phyloP scores from a whole-genome alignment of 2,888 invertebrate genomes.

The Ganaspis brasiliensis region DNA sequence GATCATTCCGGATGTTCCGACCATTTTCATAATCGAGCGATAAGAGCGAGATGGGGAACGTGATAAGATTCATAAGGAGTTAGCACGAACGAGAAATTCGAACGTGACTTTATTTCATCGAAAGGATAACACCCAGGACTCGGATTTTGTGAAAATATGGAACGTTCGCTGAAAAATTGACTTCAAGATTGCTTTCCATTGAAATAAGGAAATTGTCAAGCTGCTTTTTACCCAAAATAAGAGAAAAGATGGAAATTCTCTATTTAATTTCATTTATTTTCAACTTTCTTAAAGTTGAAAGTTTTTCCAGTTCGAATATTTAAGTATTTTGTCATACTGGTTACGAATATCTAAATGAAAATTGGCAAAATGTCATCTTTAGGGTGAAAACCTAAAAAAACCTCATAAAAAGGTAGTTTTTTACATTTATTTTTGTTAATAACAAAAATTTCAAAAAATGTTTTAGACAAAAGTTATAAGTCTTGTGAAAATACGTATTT shows the following conservation, averaged over 20 bases:
- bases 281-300: no score
- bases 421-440: no score
- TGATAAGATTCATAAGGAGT: constrained; percentile 40
- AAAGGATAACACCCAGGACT: constrained; percentile 28
- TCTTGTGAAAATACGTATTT: no score
- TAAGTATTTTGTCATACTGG: no score
- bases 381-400: no score
- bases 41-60: constrained; percentile 37
- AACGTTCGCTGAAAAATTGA: neutral
- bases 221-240: neutral
- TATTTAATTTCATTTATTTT: no score
- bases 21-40: constrained; percentile 35
- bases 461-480: no score
- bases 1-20: constrained; percentile 28
- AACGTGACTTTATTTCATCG: constrained; percentile 42
- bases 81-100: constrained; percentile 15
- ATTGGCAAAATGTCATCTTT: no score
- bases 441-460: no score
- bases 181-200: neutral
- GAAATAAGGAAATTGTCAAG: neutral
- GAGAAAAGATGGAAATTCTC: neutral
- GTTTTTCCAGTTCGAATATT: no score
- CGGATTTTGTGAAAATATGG: constrained; percentile 16
- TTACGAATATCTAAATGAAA: no score
- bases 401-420: no score